A percentile compares a stretch with the other conserved stretches of the same genome.
phyloP scores from a whole-genome alignment of 2,113 vertebrate species.

The Hucho hucho region DNA sequence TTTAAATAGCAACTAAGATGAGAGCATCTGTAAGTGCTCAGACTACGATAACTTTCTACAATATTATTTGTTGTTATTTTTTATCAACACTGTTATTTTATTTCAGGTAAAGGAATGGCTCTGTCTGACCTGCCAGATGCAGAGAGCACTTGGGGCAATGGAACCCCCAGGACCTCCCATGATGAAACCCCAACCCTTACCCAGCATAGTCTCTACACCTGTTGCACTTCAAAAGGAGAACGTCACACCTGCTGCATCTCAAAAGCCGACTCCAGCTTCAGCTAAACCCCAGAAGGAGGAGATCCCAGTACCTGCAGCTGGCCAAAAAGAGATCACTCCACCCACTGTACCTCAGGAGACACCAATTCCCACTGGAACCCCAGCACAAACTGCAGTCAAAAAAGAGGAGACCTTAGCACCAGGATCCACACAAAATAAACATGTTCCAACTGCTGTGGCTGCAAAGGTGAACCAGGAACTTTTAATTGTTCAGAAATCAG shows the following conservation, averaged over 20 bases:
- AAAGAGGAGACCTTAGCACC: no score
- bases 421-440: no score
- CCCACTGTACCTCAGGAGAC: no score
- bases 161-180: constrained; percentile 73
- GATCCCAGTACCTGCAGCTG: constrained; percentile 42
- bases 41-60: no score
- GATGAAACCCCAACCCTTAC: constrained; percentile 57
- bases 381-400: no score
- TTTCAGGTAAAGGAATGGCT: constrained; percentile 87
- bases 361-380: no score
- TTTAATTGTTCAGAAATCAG: constrained; percentile 38
- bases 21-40: no score
- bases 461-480: no score
- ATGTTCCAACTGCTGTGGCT: no score
- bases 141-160: constrained; percentile 83
- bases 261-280: constrained; percentile 12
- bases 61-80: no score
- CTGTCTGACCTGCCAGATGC: constrained; percentile 94
- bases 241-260: constrained; percentile 11
- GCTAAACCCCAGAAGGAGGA: constrained; percentile 3
- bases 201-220: constrained; percentile 56
- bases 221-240: no score
- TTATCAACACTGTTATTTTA: constrained; percentile 4
- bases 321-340: constrained; percentile 20
- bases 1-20: no score